Base-by-base conservation (phyloP, 1,140 invertebrate genomes). In the Pissodes strobi region DNA sequence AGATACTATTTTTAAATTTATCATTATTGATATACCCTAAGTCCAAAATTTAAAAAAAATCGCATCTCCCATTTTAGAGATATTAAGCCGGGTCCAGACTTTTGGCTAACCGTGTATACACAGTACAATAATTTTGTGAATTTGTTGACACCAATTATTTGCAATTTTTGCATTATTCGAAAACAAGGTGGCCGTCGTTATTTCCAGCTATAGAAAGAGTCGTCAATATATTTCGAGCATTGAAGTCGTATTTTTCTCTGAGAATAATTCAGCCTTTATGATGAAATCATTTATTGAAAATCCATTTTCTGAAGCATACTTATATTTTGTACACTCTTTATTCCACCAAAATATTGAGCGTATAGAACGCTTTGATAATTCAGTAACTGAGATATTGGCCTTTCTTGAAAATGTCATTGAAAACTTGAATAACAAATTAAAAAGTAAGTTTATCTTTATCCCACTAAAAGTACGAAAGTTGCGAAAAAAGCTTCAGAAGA, bases 221-320 rank as follows among this genome's bases (percentile, higher is more conserved):
- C 27, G 17, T 67, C 10, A 65, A 58, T 2, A 27, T 67, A 9
- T 67, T 34, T 27, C 5, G 1, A 18, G 43, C 60, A 9, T 23
- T 67, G 15, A 41, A 46, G 18, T 4, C 38, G n/a, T 67, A 66
- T 48, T 67, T 67, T 58, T 18, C 21, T 25, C n/a, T 15, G 15
- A 38, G 34, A 39, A 57, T 37, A 59, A 45, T 19, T 27, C 51
- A 30, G 62, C 61, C 37, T 21, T 59, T 48, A 13, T 67, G 45
- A 45, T 67, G 13, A 66, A 66, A 58, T 9, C 37, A 18, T 65
- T 66, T 66, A 66, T 65, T 34, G 41, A 58, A 66, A 49, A 67
- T 49, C 27, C 34, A 3, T 39, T 66, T 23, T 57, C 62, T 10
- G 62, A 66, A 49, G 52, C 62, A 22, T 67, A 67, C 27, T 34